Base-by-base conservation (phyloP, 2,888 invertebrate genomes). In the Teleogryllus oceanicus region DNA sequence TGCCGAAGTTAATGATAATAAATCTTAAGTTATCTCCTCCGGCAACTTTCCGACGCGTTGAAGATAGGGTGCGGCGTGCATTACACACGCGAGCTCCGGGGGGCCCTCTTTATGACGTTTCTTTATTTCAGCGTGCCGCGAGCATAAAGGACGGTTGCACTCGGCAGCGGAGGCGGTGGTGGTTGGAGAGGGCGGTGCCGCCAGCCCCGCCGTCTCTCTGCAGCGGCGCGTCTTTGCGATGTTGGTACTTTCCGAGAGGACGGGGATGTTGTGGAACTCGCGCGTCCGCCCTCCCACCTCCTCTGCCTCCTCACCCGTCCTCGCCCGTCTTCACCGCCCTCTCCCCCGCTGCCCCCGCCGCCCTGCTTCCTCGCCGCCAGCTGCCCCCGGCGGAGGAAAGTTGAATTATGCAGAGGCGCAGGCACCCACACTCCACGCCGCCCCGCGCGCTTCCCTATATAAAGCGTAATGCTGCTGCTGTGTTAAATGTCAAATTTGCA, bases 131-230 rank as follows among this genome's bases (percentile, higher is more conserved):
- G 62, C 62, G 62, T 4, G 13, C 13, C n/a, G 62, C 62, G 62
- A n/a, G 62, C 62, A 62, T 62, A 62, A 62, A 62, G 62, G 62
- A 62, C 62, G 62, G 62, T 62, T 62, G 62, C 62, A 62, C 62
- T 62, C 62, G 13, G n/a, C 16, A 62, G n/a, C 62, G 13, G 62
- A 18, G n/a, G 62, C 62, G n/a, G 16, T 37, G 37, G 37, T 37
- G 37, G 37, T 37, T 37, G 62, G n/a, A 62, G 16, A 62, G 62
- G 62, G n/a, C 62, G 62, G 62, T 16, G 13, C 16, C n/a, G 62
- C n/a, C 13, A 62, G 62, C 16, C 62, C 16, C 62, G 16, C 16
- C 13, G 62, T 18, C 62, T 18, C 62, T 62, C 62, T 62, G 62
- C 62, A 62, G n/a, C 62, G 62, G 62, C 13, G 62, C 62, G 62